These are phyloP conservation scores for Patagioenas fasciata DNA, from an alignment of 2,113 vertebrate species.

Conservation along the genomic window DNA sequence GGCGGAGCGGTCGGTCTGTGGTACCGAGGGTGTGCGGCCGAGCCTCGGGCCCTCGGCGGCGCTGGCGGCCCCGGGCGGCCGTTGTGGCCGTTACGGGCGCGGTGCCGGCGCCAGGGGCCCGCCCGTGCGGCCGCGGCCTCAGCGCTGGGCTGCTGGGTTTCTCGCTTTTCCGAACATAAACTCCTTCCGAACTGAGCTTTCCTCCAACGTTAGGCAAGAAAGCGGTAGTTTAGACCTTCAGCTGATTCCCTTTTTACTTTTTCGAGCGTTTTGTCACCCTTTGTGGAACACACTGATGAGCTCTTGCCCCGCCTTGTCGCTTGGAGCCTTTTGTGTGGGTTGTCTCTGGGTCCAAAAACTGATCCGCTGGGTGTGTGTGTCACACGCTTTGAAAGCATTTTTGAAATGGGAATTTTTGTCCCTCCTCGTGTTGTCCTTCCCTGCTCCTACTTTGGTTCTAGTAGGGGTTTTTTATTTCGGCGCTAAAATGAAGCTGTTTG, in stretches of 20 bases:
- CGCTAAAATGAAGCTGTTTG: background rate
- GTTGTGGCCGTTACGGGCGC: too few relatives aligned
- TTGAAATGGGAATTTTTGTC: background rate
- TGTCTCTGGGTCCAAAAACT: accelerated
- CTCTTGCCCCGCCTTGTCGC: background rate
- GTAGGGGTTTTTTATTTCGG: background rate
- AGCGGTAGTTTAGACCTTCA: accelerated
- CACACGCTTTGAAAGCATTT: background rate
- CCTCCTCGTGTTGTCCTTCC: background rate
- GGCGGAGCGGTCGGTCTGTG: too few relatives aligned
- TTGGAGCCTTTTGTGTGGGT: background rate
- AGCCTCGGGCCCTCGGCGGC: too few relatives aligned
- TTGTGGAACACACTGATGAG: accelerated
- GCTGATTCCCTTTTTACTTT: background rate
- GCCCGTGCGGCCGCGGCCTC: background rate
- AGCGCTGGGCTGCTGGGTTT: too few relatives aligned
- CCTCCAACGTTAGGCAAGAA: background rate
- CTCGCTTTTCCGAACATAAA: too few relatives aligned
- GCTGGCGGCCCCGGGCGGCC: background rate
- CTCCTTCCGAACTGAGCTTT: background rate
- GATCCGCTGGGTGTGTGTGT: too few relatives aligned
- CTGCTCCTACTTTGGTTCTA: background rate
- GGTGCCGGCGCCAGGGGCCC: background rate
- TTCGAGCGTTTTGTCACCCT: background rate
- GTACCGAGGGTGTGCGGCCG: background rate